Evolutionary conservation across 2,797 vertebrate genomes (phyloP), one percentile per base, ranked within the genome.

Genomic region (Channa striata): DNA sequence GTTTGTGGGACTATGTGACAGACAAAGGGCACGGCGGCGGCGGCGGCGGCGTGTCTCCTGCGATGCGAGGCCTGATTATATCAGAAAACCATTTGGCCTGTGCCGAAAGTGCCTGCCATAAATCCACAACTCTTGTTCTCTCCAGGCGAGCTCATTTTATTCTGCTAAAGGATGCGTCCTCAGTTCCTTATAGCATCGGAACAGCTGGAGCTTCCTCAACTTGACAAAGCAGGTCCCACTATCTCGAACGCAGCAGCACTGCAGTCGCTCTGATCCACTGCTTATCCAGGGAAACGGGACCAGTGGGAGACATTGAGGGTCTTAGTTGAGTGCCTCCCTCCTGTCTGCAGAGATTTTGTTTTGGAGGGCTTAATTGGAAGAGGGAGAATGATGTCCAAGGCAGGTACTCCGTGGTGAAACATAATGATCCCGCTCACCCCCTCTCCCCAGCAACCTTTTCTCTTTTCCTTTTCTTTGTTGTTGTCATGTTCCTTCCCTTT

Each of bases 351-450:
- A 83, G 82, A 77, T 84, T 43, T 75, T 84, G 79, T 89, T 86
- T 89, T 85, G 74, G 74, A 78, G 63, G 72, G 65, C 84, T 87
- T 94, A 93, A 94, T 92, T 94, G 89, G 91, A 85, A 81, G 81
- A 40, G 49, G 59, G 61, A 90, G 81, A 86, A 78, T 80, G 72
- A 86, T 87, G 82, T 86, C 87, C 61, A 7, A 66, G 65, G 48
- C 73, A 67, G 59, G 64, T 67, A 59, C 60, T 84, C 82, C 64
- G 68, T 66, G 74, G 76, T 84, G 85, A 82, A 84, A 83, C 81
- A 78, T 85, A 89, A 89, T 74, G 77, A 88, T 69, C 59, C 66
- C n/a, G 20, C 68, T 47, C 67, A 39, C 43, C 39, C 23, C 39
- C 20, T 61, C 20, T 75, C 77, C 62, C 59, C 59, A 34, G 39